These are phyloP conservation scores for Haplochromis burtoni DNA, from an alignment of 2,113 vertebrate species.

Conservation along the genomic window DNA sequence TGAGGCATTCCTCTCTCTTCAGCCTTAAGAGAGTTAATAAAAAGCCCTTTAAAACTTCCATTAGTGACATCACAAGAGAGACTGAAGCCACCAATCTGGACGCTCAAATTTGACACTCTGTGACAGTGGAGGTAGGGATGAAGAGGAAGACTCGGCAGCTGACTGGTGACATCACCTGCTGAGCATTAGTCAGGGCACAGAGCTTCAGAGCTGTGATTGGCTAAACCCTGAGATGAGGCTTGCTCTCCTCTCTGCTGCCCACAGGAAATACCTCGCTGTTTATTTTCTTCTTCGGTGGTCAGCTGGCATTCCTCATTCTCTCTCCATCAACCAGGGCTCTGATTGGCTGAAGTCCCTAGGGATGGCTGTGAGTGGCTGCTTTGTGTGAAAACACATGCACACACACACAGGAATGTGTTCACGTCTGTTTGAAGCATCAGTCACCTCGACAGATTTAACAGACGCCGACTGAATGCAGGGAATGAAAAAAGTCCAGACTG, in stretches of 20 bases:
- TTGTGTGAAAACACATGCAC: neutral
- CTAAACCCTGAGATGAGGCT: neutral
- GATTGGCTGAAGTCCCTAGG: neutral
- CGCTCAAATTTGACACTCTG: neutral
- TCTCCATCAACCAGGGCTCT: neutral
- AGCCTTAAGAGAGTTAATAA: neutral
- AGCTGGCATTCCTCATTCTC: neutral
- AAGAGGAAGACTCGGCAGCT: neutral
- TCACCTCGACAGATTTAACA: neutral
- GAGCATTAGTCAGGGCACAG: neutral
- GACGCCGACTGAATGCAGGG: neutral
- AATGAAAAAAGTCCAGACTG: neutral
- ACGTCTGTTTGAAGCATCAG: neutral
- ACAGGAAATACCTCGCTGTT: slow-evolving; percentile 36
- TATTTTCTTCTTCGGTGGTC: slow-evolving; percentile 37
- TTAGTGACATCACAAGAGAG: neutral
- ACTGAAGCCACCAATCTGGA: neutral
- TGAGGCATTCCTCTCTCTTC: neutral
- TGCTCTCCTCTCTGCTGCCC: neutral
- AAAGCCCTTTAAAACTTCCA: neutral
- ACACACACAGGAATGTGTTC: neutral
- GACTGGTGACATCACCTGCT: neutral
- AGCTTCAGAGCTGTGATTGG: neutral
- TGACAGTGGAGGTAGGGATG: neutral
- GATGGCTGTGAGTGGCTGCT: neutral